These are phyloP conservation scores for Limosa lapponica DNA, from an alignment of 2,797 vertebrate species.

Conservation along the genomic window DNA sequence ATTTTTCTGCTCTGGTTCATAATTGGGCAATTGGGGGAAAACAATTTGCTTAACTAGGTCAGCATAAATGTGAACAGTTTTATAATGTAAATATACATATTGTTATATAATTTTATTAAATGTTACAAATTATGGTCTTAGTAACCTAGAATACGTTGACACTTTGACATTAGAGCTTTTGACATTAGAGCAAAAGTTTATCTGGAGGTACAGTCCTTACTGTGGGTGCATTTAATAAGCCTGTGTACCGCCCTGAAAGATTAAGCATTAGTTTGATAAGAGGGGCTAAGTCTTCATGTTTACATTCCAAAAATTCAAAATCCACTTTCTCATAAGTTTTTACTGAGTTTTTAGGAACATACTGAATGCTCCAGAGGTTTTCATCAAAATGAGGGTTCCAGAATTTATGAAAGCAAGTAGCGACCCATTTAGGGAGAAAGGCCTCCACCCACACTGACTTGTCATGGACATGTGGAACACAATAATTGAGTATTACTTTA, in stretches of 20 bases:
- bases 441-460: background rate
- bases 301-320: background rate
- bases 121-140: background rate
- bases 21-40: conserved; percentile 40
- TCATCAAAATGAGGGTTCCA: background rate
- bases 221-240: background rate
- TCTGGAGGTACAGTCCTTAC: background rate
- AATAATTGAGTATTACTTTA: background rate
- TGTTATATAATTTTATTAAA: background rate
- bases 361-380: background rate
- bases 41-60: conserved; percentile 36
- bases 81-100: background rate
- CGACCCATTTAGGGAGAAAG: background rate
- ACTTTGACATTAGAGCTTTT: background rate
- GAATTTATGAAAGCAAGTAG: background rate
- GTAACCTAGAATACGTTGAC: background rate
- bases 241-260: background rate
- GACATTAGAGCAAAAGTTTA: conserved; percentile 10
- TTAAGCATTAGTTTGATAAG: background rate
- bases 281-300: background rate
- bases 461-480: background rate
- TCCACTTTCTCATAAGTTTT: background rate
- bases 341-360: background rate
- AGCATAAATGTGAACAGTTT: conserved; percentile 35
- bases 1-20: conserved; percentile 56